These are phyloP conservation scores for Motacilla tschutschensis DNA, from an alignment of 2,113 vertebrate genomes.

Conservation along the genomic window DNA sequence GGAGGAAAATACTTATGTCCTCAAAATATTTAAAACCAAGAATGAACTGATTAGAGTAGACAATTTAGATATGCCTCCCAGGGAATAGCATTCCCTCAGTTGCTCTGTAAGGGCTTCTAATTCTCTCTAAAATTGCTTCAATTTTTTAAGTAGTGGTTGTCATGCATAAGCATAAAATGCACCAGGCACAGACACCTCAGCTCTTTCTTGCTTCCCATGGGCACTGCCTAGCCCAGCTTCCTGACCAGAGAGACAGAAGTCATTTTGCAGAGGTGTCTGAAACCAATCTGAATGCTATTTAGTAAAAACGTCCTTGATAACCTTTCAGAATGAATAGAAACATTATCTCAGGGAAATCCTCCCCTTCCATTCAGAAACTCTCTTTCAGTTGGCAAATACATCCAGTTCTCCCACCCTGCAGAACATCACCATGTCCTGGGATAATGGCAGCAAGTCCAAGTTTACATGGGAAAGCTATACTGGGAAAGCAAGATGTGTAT, in stretches of 20 bases:
- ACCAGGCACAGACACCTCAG: background rate
- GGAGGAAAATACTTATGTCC: background rate
- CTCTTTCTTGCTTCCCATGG: background rate
- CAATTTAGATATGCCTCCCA: background rate
- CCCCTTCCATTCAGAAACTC: constrained; percentile 1
- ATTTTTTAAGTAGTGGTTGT: background rate
- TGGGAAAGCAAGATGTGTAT: constrained; percentile 30
- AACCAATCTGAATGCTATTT: background rate
- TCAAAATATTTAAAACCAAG: background rate
- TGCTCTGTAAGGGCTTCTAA: background rate
- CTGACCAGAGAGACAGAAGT: background rate
- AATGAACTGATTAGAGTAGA: background rate
- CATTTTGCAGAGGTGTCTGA: background rate
- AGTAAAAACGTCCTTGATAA: background rate
- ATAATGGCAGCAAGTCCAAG: background rate
- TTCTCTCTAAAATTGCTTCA: background rate
- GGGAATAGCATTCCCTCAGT: background rate
- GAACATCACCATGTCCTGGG: background rate
- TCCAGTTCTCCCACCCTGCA: background rate
- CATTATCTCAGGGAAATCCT: background rate
- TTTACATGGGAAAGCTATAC: constrained; percentile 54
- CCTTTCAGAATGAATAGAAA: background rate
- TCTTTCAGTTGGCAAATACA: background rate
- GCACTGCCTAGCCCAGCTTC: background rate
- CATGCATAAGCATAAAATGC: rapidly evolving